These are phyloP conservation scores for Microplitis manilae DNA, from an alignment of 2,888 invertebrate species.

Conservation along the genomic window DNA sequence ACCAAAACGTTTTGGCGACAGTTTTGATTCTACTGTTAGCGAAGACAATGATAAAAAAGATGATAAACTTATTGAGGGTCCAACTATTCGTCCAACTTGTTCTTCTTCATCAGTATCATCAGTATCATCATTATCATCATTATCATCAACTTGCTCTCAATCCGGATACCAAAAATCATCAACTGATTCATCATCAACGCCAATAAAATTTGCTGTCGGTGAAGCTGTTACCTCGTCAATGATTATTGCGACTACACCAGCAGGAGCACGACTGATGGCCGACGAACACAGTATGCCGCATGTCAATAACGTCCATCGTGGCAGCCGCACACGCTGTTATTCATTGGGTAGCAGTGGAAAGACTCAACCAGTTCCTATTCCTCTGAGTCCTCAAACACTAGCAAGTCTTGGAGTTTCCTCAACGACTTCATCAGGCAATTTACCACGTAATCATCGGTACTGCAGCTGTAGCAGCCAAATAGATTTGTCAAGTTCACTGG, in stretches of 20 bases:
- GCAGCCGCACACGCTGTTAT: conserved; percentile 76
- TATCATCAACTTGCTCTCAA: background rate
- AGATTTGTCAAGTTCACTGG: conserved; percentile 78
- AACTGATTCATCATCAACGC: conserved; percentile 70
- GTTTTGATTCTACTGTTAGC: conserved; percentile 26
- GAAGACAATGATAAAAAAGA: conserved; percentile 43
- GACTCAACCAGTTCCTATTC: conserved; percentile 63
- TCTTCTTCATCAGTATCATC: conserved; percentile 15
- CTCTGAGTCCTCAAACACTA: conserved; percentile 77
- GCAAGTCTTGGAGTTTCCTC: conserved; percentile 77
- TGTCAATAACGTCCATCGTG: conserved; percentile 41
- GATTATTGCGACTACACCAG: conserved; percentile 58
- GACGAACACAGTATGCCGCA: conserved; percentile 49
- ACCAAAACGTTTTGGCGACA: conserved; percentile 33
- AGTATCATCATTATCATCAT: background rate
- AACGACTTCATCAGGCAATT: conserved; percentile 63
- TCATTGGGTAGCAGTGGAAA: conserved; percentile 74
- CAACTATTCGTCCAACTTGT: background rate
- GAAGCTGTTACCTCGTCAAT: conserved; percentile 76
- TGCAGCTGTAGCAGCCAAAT: conserved; percentile 84
- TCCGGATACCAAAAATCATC: conserved; percentile 42
- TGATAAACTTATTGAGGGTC: background rate
- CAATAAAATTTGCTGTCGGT: conserved; percentile 80
- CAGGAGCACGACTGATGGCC: conserved; percentile 55
- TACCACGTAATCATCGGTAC: conserved; percentile 71